phyloP scores from a whole-genome alignment of 2,888 invertebrate genomes.

The Epicampocera succincta region DNA sequence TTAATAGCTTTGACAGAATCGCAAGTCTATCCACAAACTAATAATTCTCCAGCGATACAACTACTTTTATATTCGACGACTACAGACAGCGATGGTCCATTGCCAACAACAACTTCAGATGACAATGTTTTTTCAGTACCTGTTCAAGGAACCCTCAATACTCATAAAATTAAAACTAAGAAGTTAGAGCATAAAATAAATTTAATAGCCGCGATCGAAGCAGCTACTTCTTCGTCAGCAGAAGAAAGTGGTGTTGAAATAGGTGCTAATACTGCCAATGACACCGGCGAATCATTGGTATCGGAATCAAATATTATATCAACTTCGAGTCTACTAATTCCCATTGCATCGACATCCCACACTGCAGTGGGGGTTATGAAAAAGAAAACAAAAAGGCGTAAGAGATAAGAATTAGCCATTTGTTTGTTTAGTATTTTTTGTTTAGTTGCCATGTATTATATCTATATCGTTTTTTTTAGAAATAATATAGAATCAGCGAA shows the following conservation, averaged over 20 bases:
- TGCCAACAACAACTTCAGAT: slow-evolving; percentile 78
- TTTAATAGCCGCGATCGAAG: slow-evolving; percentile 78
- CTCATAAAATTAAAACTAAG: slow-evolving; percentile 77
- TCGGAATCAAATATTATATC: slow-evolving; percentile 46
- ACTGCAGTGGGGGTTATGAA: slow-evolving; percentile 75
- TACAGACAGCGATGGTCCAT: slow-evolving; percentile 77
- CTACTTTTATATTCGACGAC: slow-evolving; percentile 71
- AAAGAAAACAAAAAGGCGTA: slow-evolving; percentile 81
- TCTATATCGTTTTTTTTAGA: slow-evolving; percentile 75
- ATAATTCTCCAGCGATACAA: slow-evolving; percentile 48
- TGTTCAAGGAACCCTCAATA: slow-evolving; percentile 64
- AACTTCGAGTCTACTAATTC: slow-evolving; percentile 38
- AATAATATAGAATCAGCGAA: slow-evolving; percentile 39
- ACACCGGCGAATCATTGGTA: slow-evolving; percentile 51
- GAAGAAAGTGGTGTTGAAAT: slow-evolving; percentile 78
- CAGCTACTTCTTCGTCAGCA: slow-evolving; percentile 79
- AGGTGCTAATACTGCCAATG: slow-evolving; percentile 57
- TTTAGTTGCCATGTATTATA: slow-evolving; percentile 79
- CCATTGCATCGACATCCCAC: slow-evolving; percentile 64
- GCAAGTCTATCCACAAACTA: slow-evolving; percentile 67
- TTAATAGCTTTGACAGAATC: slow-evolving; percentile 78
- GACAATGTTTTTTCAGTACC: slow-evolving; percentile 71
- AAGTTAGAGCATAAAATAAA: slow-evolving; percentile 79
- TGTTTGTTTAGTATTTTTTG: slow-evolving; percentile 82
- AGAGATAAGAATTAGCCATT: slow-evolving; percentile 82